Conservation (phyloP, 2,888 invertebrate species). For the Syrista parreyssii region DNA sequence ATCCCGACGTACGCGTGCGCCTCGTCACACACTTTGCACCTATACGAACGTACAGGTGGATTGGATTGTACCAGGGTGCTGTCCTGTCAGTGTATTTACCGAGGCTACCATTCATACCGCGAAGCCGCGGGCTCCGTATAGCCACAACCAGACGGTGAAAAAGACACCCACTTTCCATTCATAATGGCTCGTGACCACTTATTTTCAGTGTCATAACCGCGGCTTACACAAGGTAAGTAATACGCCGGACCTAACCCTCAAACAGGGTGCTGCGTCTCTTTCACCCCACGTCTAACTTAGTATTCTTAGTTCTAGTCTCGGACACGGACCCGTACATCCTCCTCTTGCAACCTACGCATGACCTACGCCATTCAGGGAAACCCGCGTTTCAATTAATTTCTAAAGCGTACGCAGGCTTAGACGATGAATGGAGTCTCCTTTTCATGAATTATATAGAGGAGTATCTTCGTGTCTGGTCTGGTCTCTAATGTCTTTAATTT, state of each 20-base stretch:
- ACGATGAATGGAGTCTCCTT: background rate
- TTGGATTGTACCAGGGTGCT: background rate
- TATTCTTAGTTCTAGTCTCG: constrained; percentile 11
- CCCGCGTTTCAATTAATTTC: background rate
- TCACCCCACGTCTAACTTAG: background rate
- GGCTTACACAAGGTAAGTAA: background rate
- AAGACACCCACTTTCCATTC: constrained; percentile 32
- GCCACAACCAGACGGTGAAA: constrained; percentile 31
- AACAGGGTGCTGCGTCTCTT: background rate
- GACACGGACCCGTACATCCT: background rate
- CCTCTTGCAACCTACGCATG: background rate
- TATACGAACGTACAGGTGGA: background rate
- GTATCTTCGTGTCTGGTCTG: background rate
- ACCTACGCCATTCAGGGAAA: background rate
- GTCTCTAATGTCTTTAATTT: background rate
- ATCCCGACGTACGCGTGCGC: background rate
- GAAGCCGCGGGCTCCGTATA: constrained; percentile 12
- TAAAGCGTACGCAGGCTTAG: background rate
- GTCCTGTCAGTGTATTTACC: constrained; percentile 17
- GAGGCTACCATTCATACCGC: constrained; percentile 34
- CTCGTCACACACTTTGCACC: background rate
- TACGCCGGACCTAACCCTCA: background rate
- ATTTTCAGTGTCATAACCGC: background rate
- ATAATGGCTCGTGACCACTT: constrained; percentile 19
- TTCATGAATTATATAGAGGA: background rate